A percentile compares a stretch with the other conserved stretches of the same genome.
Evolutionary conservation across 2,113 vertebrate genomes (phyloP).

Genomic region (Halichoeres trimaculatus): DNA sequence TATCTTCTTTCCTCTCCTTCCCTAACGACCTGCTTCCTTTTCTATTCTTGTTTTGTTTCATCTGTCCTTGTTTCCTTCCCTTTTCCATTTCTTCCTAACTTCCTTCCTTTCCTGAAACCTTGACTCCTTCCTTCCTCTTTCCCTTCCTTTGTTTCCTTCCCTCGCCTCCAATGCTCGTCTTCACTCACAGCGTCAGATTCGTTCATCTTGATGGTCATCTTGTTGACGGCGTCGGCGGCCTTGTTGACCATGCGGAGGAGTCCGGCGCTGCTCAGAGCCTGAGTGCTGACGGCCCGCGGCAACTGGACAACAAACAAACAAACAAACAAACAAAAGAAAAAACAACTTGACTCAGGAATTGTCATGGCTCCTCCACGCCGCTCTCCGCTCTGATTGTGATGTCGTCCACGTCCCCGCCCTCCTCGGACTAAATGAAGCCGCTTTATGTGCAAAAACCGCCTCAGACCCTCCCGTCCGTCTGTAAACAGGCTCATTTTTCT

Average conservation of each 20-base stretch:
- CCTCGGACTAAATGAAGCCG: slow-evolving; percentile 10
- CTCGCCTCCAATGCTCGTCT: not conserved
- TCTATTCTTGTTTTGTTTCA: not conserved
- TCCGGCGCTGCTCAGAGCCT: slow-evolving; percentile 98
- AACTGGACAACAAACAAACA: slow-evolving; percentile 87
- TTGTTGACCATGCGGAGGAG: slow-evolving; percentile 99
- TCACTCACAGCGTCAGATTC: slow-evolving; percentile 99
- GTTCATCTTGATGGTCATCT: slow-evolving; percentile 99
- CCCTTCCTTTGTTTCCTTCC: not conserved
- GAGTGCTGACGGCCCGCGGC: slow-evolving; percentile 97
- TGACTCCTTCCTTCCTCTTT: not conserved
- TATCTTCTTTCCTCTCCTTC: too few species aligned
- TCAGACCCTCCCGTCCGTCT: not conserved
- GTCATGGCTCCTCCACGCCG: too few species aligned
- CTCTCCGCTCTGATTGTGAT: slow-evolving; percentile 69
- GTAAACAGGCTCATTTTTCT: slow-evolving; percentile 73
- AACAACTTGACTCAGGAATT: not conserved
- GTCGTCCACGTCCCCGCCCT: slow-evolving; percentile 24
- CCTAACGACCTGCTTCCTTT: too few species aligned
- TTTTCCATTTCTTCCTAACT: too few species aligned
- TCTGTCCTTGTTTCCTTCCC: too few species aligned
- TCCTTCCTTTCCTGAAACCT: not conserved
- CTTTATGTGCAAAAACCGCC: slow-evolving; percentile 30
- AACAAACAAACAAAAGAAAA: not conserved
- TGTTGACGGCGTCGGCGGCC: slow-evolving; percentile 99